Percentiles rank a stretch among this genome's conserved stretches.
These are phyloP conservation scores for Dicyrtoma fusca DNA, from an alignment of 2,888 invertebrate genomes.

Conservation along the genomic window DNA sequence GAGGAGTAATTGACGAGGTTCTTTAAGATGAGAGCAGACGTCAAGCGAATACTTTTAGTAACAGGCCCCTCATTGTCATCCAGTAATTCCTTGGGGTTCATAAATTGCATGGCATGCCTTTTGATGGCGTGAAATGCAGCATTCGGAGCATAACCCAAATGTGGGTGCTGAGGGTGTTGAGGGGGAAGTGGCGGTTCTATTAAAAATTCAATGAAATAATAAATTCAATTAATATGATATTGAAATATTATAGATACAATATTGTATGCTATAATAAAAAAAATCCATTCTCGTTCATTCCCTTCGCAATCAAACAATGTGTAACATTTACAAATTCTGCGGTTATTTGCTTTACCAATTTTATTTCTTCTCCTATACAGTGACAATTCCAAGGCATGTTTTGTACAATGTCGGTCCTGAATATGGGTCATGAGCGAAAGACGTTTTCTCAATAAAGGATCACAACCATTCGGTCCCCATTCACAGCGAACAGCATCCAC, in stretches of 20 bases:
- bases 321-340: too few species aligned
- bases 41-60: constrained; percentile 96
- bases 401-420: constrained; percentile 83
- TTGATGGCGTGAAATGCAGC: constrained; percentile 97
- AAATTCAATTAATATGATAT: too few species aligned
- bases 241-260: too few species aligned
- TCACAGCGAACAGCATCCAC: constrained; percentile 78
- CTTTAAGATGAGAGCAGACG: constrained; percentile 92
- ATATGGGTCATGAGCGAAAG: constrained; percentile 97
- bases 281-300: too few species aligned
- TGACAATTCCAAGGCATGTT: constrained; percentile 54
- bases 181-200: constrained; percentile 62
- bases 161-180: constrained; percentile 66
- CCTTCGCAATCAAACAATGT: too few species aligned
- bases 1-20: constrained; percentile 96
- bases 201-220: too few species aligned
- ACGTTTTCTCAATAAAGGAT: constrained; percentile 82
- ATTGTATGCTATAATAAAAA: too few species aligned
- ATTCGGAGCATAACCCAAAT: constrained; percentile 90
- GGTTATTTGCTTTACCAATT: constrained; percentile 51
- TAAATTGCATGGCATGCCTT: constrained; percentile 87
- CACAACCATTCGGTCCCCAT: constrained; percentile 79
- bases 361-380: constrained; percentile 54
- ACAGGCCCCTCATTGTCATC: constrained; percentile 99
- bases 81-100: constrained; percentile 87